Conservation (phyloP, 2,888 invertebrate genomes). For the Dryomyza anilis region DNA sequence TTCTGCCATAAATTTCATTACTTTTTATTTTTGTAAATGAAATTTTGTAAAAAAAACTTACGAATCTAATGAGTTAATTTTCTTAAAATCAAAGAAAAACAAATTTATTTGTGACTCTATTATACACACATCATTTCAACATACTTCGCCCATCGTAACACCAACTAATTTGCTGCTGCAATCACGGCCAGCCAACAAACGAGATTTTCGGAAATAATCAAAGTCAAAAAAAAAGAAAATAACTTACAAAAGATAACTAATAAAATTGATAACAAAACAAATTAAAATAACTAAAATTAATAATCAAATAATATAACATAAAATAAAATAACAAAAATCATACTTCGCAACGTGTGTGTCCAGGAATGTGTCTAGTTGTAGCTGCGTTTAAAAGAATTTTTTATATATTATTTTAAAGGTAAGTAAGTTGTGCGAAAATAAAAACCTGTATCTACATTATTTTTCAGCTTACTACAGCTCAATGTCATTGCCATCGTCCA, state of each 20-base stretch:
- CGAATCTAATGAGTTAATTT: slow-evolving; percentile 9
- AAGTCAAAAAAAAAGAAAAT: background rate
- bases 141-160: background rate
- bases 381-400: no score
- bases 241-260: no score
- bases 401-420: background rate
- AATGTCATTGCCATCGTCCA: slow-evolving; percentile 20
- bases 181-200: background rate
- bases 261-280: no score
- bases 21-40: slow-evolving; percentile 14
- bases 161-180: background rate
- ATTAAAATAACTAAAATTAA: no score
- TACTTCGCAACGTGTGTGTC: no score
- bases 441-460: background rate
- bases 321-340: no score
- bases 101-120: slow-evolving; percentile 13
- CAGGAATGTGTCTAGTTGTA: no score
- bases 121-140: background rate
- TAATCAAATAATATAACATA: no score
- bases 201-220: background rate
- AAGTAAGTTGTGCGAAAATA: background rate
- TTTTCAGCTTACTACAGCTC: background rate
- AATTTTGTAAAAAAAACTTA: slow-evolving; percentile 1
- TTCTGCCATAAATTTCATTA: slow-evolving; percentile 20
- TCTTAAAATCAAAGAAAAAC: no score